Evolutionary conservation across 2,888 invertebrate genomes (phyloP), one percentile per base, ranked within the genome.

Genomic region (Hydroisotoma schaefferi): DNA sequence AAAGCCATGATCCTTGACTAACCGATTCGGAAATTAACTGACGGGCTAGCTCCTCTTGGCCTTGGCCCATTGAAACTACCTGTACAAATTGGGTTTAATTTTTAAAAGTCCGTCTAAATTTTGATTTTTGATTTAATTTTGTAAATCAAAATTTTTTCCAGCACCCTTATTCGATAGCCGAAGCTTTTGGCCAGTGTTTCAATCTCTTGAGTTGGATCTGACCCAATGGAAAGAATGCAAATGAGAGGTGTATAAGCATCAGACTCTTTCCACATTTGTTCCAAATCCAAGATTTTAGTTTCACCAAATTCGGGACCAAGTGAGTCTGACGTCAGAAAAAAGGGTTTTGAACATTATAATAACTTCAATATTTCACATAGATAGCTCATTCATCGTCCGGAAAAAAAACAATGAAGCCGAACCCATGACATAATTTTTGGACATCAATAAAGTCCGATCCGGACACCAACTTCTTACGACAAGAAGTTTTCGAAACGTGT

Each of bases 61-160:
- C 97, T 82, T 97, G 97, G 2, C 97, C 97, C 95, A 97, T 95
- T 5, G 95, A 97, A 4, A 97, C 92, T 0, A 90, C 59, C 66
- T 66, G 22, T 26, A 57, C 25, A 43, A 37, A 26, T 37, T 18
- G 38, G 22, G 2, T 18, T n/a, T 8, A 33, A 49, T 49, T 10
- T 49, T 49, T 4, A 12, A 53, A 20, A 5, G 10, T 12, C 28
- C 26, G 8, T 20, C 18, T 43, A 54, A 26, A 55, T 15, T 3
- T n/a, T n/a, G n/a, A 18, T 8, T 55, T 49, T 49, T 49, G 5
- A 47, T 5, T 6, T 47, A 23, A 47, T 23, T 47, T n/a, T n/a
- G n/a, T n/a, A n/a, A n/a, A 43, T 23, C 23, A 47, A 43, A 12
- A 1, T 37, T 15, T 28, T 8, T 22, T 48, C n/a, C n/a, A n/a